Evolutionary conservation across 2,888 invertebrate species (phyloP), one percentile per base, ranked within the genome.

Genomic region (Stramonita haemastoma): DNA sequence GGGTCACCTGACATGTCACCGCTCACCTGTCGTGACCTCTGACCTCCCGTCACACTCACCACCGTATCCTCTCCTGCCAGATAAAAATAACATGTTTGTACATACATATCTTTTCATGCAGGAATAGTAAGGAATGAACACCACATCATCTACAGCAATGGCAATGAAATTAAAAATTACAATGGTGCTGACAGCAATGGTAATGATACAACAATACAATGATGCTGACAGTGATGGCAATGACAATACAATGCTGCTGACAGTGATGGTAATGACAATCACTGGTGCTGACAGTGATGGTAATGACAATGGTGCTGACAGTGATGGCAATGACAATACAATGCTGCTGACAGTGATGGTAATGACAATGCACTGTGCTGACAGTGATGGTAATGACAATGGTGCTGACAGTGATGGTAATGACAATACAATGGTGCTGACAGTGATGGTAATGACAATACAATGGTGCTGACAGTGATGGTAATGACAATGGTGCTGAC

Each of bases 1-100:
- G 90, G 86, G 83, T 92, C 91, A 19, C 91, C 92, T 22, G 92
- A 90, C 89, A 93, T 89, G 81, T 94, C 93, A 32, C 91, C 90
- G 89, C 93, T 93, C 34, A 92, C 92, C 46, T 93, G 93, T 29
- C 93, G 91, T 5, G 94, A 94, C 29, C 93, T 90, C 70, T 93
- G 92, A 79, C 94, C 94, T 57, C 94, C 94, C 88, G 93, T 94
- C 19, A 95, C 93, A 90, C 94, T 94, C 32, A 95, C 94, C 88
- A 92, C 92, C 0, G 91, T 93, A 85, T 94, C 94, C 89, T 95
- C 95, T 86, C 94, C 94, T 95, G 91, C 17, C 57, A 79, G 17
- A 15, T n/a, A 32, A 88, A 29, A 77, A n/a, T 73, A 73, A n/a
- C 46, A 26, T 26, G 66, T 66, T 66, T 66, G 19, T 26, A 19